phyloP scores from a whole-genome alignment of 2,888 invertebrate species.

The Sussaba pulchella region DNA sequence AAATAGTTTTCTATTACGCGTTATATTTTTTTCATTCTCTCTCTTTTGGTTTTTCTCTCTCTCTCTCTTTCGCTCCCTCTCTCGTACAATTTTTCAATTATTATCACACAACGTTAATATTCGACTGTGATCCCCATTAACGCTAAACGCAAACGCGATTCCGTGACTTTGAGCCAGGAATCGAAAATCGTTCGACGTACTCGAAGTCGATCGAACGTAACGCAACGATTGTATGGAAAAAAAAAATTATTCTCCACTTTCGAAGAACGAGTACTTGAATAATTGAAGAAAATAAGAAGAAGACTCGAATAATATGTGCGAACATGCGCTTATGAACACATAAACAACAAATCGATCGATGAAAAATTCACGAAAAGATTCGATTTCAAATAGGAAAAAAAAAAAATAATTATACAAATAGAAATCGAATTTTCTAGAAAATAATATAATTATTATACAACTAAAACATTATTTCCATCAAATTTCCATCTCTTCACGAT shows the following conservation, averaged over 20 bases:
- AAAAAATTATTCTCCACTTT: background rate
- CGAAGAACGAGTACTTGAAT: too few relatives aligned
- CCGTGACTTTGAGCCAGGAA: constrained; percentile 33
- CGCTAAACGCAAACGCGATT: constrained; percentile 23
- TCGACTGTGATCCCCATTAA: constrained; percentile 38
- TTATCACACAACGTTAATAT: constrained; percentile 48
- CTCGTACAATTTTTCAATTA: constrained; percentile 29
- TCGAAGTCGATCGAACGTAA: constrained; percentile 12
- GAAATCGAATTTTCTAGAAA: background rate
- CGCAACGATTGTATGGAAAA: background rate
- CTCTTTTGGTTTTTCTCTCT: background rate
- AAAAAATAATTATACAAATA: background rate
- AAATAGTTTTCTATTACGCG: constrained; percentile 57
- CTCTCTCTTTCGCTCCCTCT: constrained; percentile 1
- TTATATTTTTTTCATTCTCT: constrained; percentile 12
- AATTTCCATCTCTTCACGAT: background rate
- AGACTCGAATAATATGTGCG: constrained; percentile 18
- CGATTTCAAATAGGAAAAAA: background rate
- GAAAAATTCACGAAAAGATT: constrained; percentile 1
- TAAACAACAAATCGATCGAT: constrained; percentile 8
- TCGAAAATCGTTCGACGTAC: background rate
- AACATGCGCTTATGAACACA: constrained; percentile 16
- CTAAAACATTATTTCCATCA: background rate
- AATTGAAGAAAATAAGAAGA: background rate
- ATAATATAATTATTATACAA: background rate